phyloP scores from a whole-genome alignment of 2,113 vertebrate species.

The Cottus gobio region DNA sequence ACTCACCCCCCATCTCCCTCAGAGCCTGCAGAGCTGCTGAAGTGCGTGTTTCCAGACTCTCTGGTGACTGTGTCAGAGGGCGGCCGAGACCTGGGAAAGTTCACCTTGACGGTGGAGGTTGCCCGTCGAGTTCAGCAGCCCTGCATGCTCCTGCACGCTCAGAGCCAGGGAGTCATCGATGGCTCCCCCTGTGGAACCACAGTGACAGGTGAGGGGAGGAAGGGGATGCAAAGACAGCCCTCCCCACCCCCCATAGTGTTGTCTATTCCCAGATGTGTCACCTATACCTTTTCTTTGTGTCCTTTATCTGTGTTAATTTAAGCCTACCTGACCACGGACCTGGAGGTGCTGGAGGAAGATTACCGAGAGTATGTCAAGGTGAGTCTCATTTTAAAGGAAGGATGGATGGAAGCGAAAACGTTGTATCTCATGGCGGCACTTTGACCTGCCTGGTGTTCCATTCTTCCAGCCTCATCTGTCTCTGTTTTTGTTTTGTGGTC shows the following conservation, averaged over 20 bases:
- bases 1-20: neutral
- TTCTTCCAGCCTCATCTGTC: neutral
- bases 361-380: slow-evolving; percentile 88
- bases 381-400: slow-evolving; percentile 1
- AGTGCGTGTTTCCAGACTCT: slow-evolving; percentile 85
- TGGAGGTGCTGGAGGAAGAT: slow-evolving; percentile 87
- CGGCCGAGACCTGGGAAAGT: slow-evolving; percentile 80
- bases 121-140: slow-evolving; percentile 59
- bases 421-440: neutral
- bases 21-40: slow-evolving; percentile 81
- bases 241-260: neutral
- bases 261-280: neutral
- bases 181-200: slow-evolving; percentile 82
- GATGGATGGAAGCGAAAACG: too few relatives aligned
- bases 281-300: neutral
- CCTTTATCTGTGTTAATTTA: neutral
- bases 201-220: slow-evolving; percentile 81
- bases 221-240: neutral
- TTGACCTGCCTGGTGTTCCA: neutral
- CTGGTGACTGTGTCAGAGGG: slow-evolving; percentile 80
- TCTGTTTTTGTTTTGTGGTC: neutral
- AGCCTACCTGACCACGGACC: slow-evolving; percentile 83
- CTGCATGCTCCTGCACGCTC: slow-evolving; percentile 85
- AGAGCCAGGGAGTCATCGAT: slow-evolving; percentile 76
- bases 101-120: slow-evolving; percentile 81